Evolutionary conservation across 35 echinoderm and acorn worm species (phyloP), one percentile per base, ranked within the genome.

Genomic region (Hemicentrotus pulcherrimus): DNA sequence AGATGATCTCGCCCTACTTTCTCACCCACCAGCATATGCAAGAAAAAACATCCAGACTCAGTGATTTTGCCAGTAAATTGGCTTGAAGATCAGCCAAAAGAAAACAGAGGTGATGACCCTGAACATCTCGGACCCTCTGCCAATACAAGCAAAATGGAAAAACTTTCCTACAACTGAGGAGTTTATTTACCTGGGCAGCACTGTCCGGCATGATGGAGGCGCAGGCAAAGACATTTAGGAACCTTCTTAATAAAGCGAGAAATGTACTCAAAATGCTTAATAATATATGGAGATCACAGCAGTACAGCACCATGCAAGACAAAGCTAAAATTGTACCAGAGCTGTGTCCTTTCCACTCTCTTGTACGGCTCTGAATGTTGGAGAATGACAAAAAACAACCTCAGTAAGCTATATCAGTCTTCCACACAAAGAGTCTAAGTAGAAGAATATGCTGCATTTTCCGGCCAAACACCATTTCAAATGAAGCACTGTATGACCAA

Each of bases 81-180:
- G 12, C 22, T 30, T 96, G 32, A 94, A 94, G 32, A 94, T 94
- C 5, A 4, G 50, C n/a, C n/a, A n/a, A n/a, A n/a, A n/a, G n/a
- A n/a, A n/a, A n/a, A n/a, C n/a, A n/a, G n/a, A 96, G 47, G 46
- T 96, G 13, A 96, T 96, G 95, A 94, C 13, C 0, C 12, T 95
- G 30, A 91, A 95, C 6, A 61, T 91, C 47, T 10, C 86, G 10
- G 30, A 91, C 46, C 45, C 47, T n/a, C 30, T 22, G n/a, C 15
- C 45, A 55, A 95, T 95, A 13, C 88, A 32, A 31, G 89, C 32
- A 6, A 52, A 86, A 0, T 0, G 88, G 33, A 24, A 86, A 47
- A 86, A 91, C 1, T 30, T 95, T 2, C 19, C 31, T 14, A 86
- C 7, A 31, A 86, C 85, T 3, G 85, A 91, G 32, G 19, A 91